These are phyloP conservation scores for Caenorhabditis angaria DNA, from an alignment of 2,888 invertebrate genomes.

Conservation along the genomic window DNA sequence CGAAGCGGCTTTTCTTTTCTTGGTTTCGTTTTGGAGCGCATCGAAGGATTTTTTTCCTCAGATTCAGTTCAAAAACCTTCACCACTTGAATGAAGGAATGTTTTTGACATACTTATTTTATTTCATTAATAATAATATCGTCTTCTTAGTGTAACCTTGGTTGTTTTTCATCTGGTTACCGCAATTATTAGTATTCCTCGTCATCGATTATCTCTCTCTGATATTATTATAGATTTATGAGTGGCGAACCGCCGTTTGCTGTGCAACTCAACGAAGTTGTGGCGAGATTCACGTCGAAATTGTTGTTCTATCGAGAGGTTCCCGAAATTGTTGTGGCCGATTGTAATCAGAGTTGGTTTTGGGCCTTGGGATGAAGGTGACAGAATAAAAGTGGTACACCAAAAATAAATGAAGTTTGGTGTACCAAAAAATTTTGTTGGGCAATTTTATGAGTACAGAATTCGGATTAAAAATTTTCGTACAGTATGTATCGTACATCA, in stretches of 20 bases:
- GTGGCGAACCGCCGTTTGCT: conserved; percentile 16
- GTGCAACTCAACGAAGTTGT: conserved; percentile 41
- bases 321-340: not conserved
- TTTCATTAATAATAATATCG: not conserved
- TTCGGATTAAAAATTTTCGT: too few relatives aligned
- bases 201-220: not conserved
- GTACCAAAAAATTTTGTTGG: too few relatives aligned
- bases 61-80: not conserved
- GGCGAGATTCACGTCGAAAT: conserved; percentile 36
- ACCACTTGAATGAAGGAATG: conserved; percentile 1
- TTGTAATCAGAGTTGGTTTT: conserved; percentile 41
- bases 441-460: too few relatives aligned
- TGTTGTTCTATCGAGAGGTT: conserved; percentile 30
- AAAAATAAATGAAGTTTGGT: too few relatives aligned
- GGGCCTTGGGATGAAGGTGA: too few relatives aligned
- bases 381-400: too few relatives aligned
- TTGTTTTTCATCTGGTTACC: not conserved
- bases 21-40: too few relatives aligned
- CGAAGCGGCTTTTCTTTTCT: not conserved
- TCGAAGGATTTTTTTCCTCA: not conserved
- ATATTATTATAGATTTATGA: not conserved
- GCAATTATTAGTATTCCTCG: conserved; percentile 3
- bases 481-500: too few relatives aligned
- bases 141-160: not conserved
- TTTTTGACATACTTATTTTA: not conserved